Base-by-base conservation (phyloP, 1,140 invertebrate species). In the Aphaenogaster rudis region DNA sequence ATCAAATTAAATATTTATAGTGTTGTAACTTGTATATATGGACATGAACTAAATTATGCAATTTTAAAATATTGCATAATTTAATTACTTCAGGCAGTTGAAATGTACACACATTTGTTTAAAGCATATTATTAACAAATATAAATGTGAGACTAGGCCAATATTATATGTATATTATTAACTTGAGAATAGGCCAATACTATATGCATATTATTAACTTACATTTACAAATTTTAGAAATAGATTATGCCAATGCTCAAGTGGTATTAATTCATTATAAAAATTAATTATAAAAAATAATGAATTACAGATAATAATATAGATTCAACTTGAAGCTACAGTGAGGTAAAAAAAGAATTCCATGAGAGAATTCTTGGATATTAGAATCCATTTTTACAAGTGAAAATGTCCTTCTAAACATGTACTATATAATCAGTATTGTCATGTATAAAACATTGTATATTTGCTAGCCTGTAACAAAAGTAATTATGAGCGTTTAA, bases 191-290 rank as follows among this genome's bases (percentile, higher is more conserved):
- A 28, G 28, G 28, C 28, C 28, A 28, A 28, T 28, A 28, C 0
- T 28, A 28, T 28, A 28, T 28, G 21, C 5, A 45, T 45, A 69
- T 2, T 33, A 21, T 71, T 21, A 17, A 74, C 7, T 15, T 72
- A 89, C 33, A 79, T 59, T 88, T 36, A 54, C 54, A 84, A 42
- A 85, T 61, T 79, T 39, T 5, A 9, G 6, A 76, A 52, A 52
- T 72, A 33, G 8, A 36, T 15, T 71, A 42, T 8, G 8, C 15
- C 45, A 67, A 67, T 52, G 21, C 11, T 86, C 50, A 63, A 28
- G 5, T 86, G 69, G 8, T 9, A 66, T 42, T 28, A 28, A 59
- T 59, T 59, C 2, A 59, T 28, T 59, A 21, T 59, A 59, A 59
- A 59, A 57, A 48, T 9, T 48, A 15, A 52, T 52, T 52, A 15